phyloP scores from a whole-genome alignment of 2,797 vertebrate genomes.

The Falco naumanni region DNA sequence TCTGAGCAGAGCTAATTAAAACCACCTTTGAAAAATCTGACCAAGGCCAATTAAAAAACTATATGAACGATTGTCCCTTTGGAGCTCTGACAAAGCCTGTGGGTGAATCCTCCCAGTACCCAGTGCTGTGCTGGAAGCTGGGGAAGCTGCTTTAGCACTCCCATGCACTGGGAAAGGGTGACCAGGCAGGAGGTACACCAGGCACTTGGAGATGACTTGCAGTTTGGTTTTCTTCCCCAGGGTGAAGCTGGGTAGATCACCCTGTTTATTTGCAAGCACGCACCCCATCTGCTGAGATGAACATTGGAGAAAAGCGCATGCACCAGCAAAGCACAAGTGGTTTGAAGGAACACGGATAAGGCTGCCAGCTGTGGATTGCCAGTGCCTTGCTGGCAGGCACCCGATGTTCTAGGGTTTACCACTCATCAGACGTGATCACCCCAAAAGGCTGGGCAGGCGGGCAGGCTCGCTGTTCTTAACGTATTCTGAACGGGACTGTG shows the following conservation, averaged over 20 bases:
- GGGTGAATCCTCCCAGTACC: neutral
- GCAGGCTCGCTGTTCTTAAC: neutral
- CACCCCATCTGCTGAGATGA: neutral
- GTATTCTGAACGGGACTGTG: neutral
- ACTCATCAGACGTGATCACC: fast-evolving
- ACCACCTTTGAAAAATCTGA: neutral
- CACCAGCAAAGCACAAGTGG: neutral
- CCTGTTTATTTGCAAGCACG: neutral
- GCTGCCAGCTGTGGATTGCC: neutral
- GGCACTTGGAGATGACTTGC: neutral
- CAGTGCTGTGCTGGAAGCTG: neutral
- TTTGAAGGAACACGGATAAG: neutral
- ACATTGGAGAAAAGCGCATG: neutral
- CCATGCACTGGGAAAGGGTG: neutral
- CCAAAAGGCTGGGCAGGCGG: neutral
- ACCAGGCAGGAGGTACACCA: neutral
- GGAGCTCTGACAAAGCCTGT: neutral
- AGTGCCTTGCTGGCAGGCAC: neutral
- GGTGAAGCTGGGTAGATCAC: neutral
- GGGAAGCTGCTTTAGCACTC: neutral
- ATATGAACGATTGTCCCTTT: neutral
- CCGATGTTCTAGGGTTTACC: neutral
- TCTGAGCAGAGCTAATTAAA: neutral
- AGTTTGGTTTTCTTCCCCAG: neutral
- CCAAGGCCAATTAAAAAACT: neutral